These are phyloP conservation scores for Galbula dea DNA, from an alignment of 2,113 vertebrate genomes.

Conservation along the genomic window DNA sequence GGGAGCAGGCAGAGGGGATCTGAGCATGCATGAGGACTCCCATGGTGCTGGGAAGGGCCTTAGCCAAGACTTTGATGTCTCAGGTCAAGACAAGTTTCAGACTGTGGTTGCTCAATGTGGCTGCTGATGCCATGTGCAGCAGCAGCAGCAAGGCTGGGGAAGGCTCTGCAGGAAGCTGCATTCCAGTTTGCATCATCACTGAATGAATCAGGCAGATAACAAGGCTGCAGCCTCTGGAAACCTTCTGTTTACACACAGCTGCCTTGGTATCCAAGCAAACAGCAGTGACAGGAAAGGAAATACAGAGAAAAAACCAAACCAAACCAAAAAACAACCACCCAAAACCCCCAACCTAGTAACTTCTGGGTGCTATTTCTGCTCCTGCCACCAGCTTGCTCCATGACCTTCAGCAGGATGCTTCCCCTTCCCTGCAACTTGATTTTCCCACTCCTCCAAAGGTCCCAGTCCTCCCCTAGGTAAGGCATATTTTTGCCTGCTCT, in stretches of 20 bases:
- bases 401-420: slow-evolving; percentile 46
- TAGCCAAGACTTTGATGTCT: background rate
- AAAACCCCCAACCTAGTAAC: background rate
- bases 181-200: background rate
- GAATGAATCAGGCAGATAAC: slow-evolving; percentile 50
- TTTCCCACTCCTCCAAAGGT: slow-evolving; percentile 21
- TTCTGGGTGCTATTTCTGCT: slow-evolving; percentile 65
- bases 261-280: slow-evolving; percentile 68
- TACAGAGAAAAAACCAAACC: slow-evolving; percentile 8
- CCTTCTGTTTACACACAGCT: slow-evolving; percentile 70
- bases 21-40: background rate
- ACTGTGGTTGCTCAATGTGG: background rate
- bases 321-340: background rate
- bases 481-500: background rate
- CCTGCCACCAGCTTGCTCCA: slow-evolving; percentile 22
- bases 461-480: background rate
- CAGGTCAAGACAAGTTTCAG: background rate
- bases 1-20: background rate
- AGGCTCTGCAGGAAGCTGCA: background rate
- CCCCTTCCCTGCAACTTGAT: background rate
- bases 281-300: slow-evolving; percentile 66
- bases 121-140: background rate
- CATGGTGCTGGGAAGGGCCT: rapidly evolving
- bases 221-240: slow-evolving; percentile 52
- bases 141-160: background rate